Base-by-base conservation (phyloP, 2,113 vertebrate genomes). In the Todiramphus chloris region DNA sequence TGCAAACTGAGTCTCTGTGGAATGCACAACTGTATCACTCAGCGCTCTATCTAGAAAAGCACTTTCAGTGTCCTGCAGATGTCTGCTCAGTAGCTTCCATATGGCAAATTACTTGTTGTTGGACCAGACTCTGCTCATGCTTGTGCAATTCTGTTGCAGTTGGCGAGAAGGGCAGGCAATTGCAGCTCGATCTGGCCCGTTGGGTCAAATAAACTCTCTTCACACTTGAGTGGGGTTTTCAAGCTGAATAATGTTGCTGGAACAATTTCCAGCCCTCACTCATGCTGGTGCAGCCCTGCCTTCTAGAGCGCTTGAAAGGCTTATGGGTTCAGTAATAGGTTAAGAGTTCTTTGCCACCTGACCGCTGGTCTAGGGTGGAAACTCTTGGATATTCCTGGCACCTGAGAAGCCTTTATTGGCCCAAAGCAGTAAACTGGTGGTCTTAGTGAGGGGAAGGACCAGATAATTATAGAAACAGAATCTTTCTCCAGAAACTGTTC, bases 71-170 rank as follows among this genome's bases (percentile, higher is more conserved):
- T 96, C 97, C 96, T 96, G 96, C 96, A 97, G 97, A 97, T 97
- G 97, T 97, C 96, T 97, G 89, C 95, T 96, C 96, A 77, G 96
- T 96, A 97, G 95, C 94, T 96, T 95, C 97, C 96, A 97, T 97
- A 97, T 96, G 97, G 97, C 95, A 96, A 96, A 97, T 96, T 93
- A 96, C 94, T 94, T 94, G 92, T 94, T 96, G 43, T 96, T 97
- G 96, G 93, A 95, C 93, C 87, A 96, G 96, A 58, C 92, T 92
- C 89, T 28, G 62, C 87, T 95, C 89, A 63, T 85, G 93, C 94
- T 96, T 96, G 90, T 96, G 94, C 89, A 93, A 90, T 97, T 96
- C 83, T 91, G 92, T 91, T 95, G 96, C 93, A 97, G 83, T 94
- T 97, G 95, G 95, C 92, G 25, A 81, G 89, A 69, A 91, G 74